Conservation (phyloP, 2,797 vertebrate species). For the Mionectes olivaceus region DNA sequence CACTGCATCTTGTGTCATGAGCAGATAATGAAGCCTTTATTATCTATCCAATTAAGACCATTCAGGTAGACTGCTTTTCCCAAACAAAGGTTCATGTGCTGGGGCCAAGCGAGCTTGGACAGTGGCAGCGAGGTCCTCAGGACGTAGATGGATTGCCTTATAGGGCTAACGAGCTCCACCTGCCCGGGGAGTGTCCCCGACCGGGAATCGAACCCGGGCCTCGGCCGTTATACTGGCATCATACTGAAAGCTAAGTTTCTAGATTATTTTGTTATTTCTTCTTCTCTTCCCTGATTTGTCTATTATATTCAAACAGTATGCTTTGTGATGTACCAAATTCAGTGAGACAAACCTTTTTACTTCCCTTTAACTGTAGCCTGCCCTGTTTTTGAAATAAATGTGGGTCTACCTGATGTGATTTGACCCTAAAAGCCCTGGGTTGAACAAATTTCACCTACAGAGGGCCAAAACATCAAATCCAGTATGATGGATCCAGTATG, state of each 20-base stretch:
- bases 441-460: fast-evolving
- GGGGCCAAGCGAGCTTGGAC: too few species aligned
- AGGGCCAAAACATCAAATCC: background rate
- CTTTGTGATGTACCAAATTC: background rate
- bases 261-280: background rate
- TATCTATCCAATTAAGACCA: background rate
- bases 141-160: too few species aligned
- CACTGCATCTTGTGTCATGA: background rate
- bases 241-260: background rate
- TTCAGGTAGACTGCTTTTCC: background rate
- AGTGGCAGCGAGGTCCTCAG: too few species aligned
- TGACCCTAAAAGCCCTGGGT: background rate
- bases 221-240: too few species aligned
- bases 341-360: background rate
- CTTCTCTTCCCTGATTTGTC: background rate
- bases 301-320: background rate
- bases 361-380: background rate
- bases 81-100: too few species aligned
- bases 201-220: too few species aligned
- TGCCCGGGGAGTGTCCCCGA: too few species aligned
- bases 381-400: background rate
- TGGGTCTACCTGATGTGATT: background rate
- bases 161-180: too few species aligned
- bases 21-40: background rate
- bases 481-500: background rate